These are phyloP conservation scores for Microvelia longipes DNA, from an alignment of 1,140 invertebrate genomes.

Conservation along the genomic window DNA sequence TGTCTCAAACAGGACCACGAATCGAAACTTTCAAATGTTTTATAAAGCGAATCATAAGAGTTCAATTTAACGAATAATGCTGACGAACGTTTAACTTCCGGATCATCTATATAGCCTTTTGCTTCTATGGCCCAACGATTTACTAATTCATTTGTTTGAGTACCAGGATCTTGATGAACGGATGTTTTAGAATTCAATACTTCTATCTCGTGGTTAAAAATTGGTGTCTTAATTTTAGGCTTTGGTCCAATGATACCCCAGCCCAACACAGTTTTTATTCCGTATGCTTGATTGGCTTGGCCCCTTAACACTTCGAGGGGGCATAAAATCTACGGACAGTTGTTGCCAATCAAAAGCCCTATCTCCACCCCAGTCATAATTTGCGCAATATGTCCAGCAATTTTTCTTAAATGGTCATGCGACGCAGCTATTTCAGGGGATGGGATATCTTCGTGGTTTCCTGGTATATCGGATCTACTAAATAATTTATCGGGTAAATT, in stretches of 20 bases:
- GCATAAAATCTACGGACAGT: neutral
- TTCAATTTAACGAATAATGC: no score
- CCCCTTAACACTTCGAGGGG: neutral
- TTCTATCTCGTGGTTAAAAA: no score
- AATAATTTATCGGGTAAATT: neutral
- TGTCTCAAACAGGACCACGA: no score
- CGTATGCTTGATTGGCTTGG: neutral
- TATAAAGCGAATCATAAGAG: no score
- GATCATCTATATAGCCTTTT: neutral
- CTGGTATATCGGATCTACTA: neutral
- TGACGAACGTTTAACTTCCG: no score
- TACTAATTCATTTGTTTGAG: neutral
- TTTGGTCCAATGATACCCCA: neutral
- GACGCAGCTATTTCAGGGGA: constrained; percentile 6
- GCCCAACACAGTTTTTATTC: neutral
- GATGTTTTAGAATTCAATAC: no score
- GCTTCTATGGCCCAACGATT: neutral
- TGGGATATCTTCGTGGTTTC: constrained; percentile 28
- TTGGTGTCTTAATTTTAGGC: neutral
- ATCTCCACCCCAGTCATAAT: neutral
- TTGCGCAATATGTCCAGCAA: neutral
- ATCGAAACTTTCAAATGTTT: no score
- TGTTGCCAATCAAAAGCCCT: neutral
- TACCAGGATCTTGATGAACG: no score
- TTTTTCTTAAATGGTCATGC: neutral